Conservation (phyloP, 2,797 vertebrate species). For the Antrozous pallidus region DNA sequence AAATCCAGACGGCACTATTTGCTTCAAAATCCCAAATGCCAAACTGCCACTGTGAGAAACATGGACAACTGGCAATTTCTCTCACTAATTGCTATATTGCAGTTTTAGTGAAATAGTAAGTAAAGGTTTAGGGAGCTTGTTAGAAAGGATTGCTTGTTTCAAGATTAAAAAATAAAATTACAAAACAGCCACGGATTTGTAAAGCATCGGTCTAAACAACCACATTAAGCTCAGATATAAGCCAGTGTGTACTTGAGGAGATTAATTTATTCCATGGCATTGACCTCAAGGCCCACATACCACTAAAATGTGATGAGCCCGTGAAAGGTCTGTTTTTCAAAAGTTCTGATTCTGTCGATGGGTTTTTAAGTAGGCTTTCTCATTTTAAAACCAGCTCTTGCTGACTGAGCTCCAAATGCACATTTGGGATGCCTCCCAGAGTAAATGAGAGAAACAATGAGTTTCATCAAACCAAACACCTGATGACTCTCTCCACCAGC, state of each 20-base stretch:
- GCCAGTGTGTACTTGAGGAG: constrained; percentile 38
- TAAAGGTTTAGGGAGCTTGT: background rate
- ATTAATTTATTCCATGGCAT: constrained; percentile 44
- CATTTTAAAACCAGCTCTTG: constrained; percentile 76
- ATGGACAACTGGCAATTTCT: constrained; percentile 21
- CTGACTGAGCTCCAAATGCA: constrained; percentile 77
- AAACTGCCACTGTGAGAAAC: background rate
- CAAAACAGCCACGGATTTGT: constrained; percentile 35
- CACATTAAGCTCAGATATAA: constrained; percentile 53
- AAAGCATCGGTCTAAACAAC: constrained; percentile 38
- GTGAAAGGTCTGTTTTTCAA: constrained; percentile 63
- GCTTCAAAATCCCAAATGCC: constrained; percentile 18
- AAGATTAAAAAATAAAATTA: constrained; percentile 55
- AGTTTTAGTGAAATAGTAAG: background rate
- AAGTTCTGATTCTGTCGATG: constrained; percentile 75
- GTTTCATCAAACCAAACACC: constrained; percentile 81
- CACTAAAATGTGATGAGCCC: constrained; percentile 46
- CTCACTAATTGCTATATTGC: background rate
- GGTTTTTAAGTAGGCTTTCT: constrained; percentile 74
- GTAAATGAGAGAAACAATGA: constrained; percentile 81
- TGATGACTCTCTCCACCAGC: constrained; percentile 77
- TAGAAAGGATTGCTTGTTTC: constrained; percentile 38
- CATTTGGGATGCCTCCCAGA: constrained; percentile 63
- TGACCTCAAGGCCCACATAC: constrained; percentile 14
- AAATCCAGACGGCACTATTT: background rate